A percentile compares a stretch with the other conserved stretches of the same genome.
Conservation (phyloP, 92 coral and sea anemone genomes). For the Epizoanthus rinbou region DNA sequence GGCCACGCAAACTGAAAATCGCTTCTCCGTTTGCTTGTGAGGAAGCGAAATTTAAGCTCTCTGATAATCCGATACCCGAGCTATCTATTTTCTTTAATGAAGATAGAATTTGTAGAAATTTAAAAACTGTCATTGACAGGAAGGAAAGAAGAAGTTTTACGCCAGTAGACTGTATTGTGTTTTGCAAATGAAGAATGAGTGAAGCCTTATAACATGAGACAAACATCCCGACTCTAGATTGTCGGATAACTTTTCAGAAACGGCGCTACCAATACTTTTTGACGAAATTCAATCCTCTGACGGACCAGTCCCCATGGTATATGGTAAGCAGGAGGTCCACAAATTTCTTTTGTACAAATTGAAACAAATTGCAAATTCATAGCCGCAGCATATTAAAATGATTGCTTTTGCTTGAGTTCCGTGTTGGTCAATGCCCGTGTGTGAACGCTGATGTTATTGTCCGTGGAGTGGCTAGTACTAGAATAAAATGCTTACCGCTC, state of each 20-base stretch:
- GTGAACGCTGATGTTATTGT: constrained; percentile 10
- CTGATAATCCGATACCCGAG: constrained; percentile 20
- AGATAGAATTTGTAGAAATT: constrained; percentile 35
- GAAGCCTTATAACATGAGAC: not conserved
- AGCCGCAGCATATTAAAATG: constrained; percentile 41
- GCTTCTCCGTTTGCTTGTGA: not conserved
- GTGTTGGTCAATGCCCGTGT: constrained; percentile 16
- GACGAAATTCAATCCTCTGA: constrained; percentile 29
- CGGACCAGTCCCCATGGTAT: constrained; percentile 19
- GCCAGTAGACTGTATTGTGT: constrained; percentile 36
- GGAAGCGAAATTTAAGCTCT: not conserved
- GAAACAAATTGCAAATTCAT: constrained; percentile 48
- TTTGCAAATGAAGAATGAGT: constrained; percentile 38
- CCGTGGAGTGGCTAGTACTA: constrained; percentile 1
- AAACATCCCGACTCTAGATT: constrained; percentile 44
- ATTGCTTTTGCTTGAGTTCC: constrained; percentile 40
- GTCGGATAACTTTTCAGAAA: constrained; percentile 12
- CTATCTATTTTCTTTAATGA: constrained; percentile 32
- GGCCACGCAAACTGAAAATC: not conserved
- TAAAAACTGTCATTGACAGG: constrained; percentile 47
- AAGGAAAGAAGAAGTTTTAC: constrained; percentile 43
- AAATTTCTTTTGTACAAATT: constrained; percentile 46
- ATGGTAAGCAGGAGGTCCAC: constrained; percentile 40
- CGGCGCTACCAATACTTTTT: constrained; percentile 32
- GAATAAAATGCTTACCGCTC: constrained; percentile 81